Evolutionary conservation across 2,797 vertebrate species (phyloP).

Genomic region (Fringilla coelebs): DNA sequence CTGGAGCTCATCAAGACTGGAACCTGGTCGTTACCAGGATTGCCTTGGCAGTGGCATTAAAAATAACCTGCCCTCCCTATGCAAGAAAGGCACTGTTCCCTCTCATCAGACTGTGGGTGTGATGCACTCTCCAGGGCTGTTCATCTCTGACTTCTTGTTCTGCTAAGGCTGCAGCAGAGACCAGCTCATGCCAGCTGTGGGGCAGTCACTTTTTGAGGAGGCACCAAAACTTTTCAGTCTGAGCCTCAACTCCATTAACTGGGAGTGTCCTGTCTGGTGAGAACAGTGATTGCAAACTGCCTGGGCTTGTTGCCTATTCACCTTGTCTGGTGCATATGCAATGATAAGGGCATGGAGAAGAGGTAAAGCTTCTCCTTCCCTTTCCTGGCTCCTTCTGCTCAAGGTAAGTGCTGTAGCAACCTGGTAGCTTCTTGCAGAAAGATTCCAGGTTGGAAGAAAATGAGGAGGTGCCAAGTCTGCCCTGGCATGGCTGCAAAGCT

Average conservation of each 20-base stretch:
- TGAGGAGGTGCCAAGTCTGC: background rate
- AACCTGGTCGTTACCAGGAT: background rate
- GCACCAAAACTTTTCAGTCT: background rate
- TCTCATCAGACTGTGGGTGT: background rate
- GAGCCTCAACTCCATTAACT: background rate
- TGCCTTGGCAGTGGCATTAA: background rate
- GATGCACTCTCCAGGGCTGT: background rate
- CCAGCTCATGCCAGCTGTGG: background rate
- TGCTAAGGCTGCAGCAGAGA: background rate
- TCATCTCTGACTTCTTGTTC: background rate
- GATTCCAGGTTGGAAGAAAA: background rate
- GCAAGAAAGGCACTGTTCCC: background rate
- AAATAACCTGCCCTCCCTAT: background rate
- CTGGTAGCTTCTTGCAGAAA: background rate
- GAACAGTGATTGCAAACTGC: background rate
- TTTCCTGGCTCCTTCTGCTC: background rate
- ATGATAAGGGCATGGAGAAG: background rate
- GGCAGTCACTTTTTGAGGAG: background rate
- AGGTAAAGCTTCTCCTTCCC: background rate
- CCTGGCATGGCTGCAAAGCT: fast-evolving
- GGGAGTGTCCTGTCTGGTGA: background rate
- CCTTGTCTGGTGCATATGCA: background rate
- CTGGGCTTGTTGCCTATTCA: background rate
- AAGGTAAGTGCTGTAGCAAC: background rate
- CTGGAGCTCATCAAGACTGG: background rate